Evolutionary conservation across 2,113 vertebrate genomes (phyloP).

Genomic region (Tragelaphus imberbis): DNA sequence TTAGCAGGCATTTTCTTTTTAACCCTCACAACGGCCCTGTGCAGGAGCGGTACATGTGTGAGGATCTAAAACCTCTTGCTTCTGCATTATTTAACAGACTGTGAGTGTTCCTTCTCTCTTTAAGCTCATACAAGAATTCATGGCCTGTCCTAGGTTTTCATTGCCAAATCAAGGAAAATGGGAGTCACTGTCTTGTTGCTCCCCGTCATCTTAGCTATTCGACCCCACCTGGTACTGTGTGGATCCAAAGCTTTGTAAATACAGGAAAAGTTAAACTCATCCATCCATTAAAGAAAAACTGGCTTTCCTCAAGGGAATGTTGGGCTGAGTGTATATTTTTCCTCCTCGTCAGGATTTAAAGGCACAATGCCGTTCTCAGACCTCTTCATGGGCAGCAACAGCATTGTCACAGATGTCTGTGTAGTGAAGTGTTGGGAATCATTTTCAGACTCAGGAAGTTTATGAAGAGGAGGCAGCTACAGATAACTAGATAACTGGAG

Average conservation of each 20-base stretch:
- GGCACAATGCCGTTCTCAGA: neutral
- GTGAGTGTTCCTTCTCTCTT: neutral
- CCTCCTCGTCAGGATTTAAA: neutral
- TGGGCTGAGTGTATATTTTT: neutral
- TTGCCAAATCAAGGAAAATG: neutral
- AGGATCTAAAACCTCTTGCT: neutral
- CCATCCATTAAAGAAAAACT: neutral
- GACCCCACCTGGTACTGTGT: neutral
- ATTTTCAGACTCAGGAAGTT: neutral
- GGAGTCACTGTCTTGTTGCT: too few species aligned
- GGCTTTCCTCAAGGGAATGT: neutral
- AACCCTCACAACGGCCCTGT: neutral
- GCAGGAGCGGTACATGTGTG: accelerated
- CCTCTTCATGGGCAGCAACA: neutral
- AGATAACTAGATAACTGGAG: neutral
- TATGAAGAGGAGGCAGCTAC: too few species aligned
- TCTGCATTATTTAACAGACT: neutral
- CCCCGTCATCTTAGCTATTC: neutral
- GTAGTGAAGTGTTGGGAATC: neutral
- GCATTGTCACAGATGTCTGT: neutral
- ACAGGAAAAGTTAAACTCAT: neutral
- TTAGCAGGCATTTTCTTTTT: neutral
- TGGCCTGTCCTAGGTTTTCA: neutral
- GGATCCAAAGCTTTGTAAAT: neutral
- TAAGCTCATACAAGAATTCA: neutral